Percentiles rank a stretch among this genome's conserved stretches.
phyloP scores from a whole-genome alignment of 2,113 vertebrate genomes.

The Geococcyx californianus region DNA sequence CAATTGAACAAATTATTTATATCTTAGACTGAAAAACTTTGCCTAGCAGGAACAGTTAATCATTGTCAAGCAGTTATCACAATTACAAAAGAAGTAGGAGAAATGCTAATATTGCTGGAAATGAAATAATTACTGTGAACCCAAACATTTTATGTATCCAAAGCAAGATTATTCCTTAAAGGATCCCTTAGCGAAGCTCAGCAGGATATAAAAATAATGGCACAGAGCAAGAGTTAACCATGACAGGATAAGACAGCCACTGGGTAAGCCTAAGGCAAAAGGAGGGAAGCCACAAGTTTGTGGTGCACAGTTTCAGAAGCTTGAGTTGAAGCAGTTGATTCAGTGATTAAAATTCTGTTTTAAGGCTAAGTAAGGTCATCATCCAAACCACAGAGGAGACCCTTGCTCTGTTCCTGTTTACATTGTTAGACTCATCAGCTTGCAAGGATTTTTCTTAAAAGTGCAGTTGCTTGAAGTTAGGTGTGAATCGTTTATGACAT shows the following conservation, averaged over 20 bases:
- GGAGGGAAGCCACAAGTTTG: not conserved
- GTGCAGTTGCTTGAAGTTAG: constrained; percentile 3
- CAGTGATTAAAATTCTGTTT: not conserved
- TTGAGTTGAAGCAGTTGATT: not conserved
- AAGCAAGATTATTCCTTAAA: not conserved
- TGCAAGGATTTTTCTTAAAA: not conserved
- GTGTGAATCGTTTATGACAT: constrained; percentile 51
- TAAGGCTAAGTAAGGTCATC: not conserved
- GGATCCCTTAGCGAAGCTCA: not conserved
- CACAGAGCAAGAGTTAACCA: not conserved
- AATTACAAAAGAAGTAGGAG: not conserved
- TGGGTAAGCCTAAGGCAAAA: not conserved
- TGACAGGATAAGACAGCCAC: not conserved
- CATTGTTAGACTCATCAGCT: not conserved
- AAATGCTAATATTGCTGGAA: not conserved
- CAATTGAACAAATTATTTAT: not conserved
- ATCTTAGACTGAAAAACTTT: not conserved
- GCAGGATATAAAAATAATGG: not conserved
- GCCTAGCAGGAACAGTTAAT: not conserved
- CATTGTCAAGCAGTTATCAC: not conserved
- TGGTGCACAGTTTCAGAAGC: not conserved
- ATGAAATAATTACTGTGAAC: not conserved
- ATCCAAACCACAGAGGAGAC: not conserved
- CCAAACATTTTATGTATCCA: not conserved
- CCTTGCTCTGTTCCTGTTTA: not conserved